Base-by-base conservation (phyloP, 2,888 invertebrate species). In the Blera fallax region DNA sequence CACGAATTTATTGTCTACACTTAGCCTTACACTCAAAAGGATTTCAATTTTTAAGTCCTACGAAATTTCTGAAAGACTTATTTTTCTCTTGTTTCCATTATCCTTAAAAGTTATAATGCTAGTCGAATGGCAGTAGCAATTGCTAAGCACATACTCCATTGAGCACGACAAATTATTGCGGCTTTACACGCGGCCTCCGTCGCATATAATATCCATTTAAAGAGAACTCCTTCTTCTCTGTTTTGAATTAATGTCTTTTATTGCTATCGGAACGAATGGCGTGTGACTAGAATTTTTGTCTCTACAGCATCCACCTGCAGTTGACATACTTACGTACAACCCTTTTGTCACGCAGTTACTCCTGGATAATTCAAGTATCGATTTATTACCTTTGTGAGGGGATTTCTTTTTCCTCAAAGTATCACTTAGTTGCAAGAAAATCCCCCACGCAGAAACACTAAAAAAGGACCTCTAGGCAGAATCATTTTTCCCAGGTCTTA, bases 181-280 rank as follows among this genome's bases (percentile, higher is more conserved):
- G 60, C 62, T 67, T 73, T 72, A 40, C 43, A 60, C 72, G 67
- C 2, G 45, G 60, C 43, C 58, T 18, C 37, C 32, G 32, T 50
- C 69, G 54, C 74, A 74, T 79, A 70, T 43, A 84, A 84, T 74
- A 74, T 48, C 69, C 69, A 78, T 64, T 74, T 79, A 40, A 29
- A 24, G 14, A 65, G 27, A 77, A 62, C 52, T 78, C 52, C 56
- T 54, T 69, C n/a, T 67, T 29, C 54, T 34, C 52, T 72, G 34
- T 82, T 82, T 78, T 83, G 72, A 73, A 62, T 69, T 62, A 79
- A 84, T 74, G 73, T 62, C 69, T 27, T 73, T 83, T 83, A 83
- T 83, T 78, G 78, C 73, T 40, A 10, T 50, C 10, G 48, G 29
- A 78, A 40, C 45, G 78, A 78, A 83, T 78, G 74, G 84, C 21